These are phyloP conservation scores for Montipora cactus DNA, from an alignment of 64 coral and sea anemone species.

Conservation along the genomic window DNA sequence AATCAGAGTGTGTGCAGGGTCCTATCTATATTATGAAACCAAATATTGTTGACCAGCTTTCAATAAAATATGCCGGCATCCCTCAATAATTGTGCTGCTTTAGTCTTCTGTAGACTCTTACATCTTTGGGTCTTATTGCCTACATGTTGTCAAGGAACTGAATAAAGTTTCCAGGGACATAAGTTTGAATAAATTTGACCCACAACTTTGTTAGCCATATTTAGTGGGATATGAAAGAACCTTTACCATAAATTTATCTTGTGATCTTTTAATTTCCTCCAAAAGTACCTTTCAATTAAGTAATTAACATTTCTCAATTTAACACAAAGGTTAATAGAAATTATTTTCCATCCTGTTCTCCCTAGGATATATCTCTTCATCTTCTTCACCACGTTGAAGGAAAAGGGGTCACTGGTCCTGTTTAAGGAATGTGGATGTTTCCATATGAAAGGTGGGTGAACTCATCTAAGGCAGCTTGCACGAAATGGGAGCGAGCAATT, in stretches of 20 bases:
- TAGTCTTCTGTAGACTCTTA: conserved; percentile 17
- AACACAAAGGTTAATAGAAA: conserved; percentile 20
- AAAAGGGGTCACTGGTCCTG: conserved; percentile 6
- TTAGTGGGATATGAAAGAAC: conserved; percentile 20
- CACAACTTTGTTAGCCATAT: conserved; percentile 8
- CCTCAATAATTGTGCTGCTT: not conserved
- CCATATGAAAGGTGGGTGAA: conserved; percentile 33
- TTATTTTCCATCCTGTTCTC: conserved; percentile 10
- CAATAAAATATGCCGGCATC: no score
- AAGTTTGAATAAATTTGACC: not conserved
- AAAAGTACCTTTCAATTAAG: not conserved
- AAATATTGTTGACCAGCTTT: conserved; percentile 23
- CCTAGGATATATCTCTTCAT: conserved; percentile 51
- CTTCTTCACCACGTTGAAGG: conserved; percentile 30
- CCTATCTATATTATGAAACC: conserved; percentile 22
- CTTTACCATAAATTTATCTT: conserved; percentile 9
- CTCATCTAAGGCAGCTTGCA: conserved; percentile 32
- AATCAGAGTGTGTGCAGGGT: conserved; percentile 3
- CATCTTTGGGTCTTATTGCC: conserved; percentile 12
- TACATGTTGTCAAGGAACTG: conserved; percentile 25
- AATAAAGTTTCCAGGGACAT: conserved; percentile 5
- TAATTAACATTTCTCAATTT: conserved; percentile 17
- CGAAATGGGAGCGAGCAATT: conserved; percentile 3
- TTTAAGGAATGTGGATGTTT: conserved; percentile 40
- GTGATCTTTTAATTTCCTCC: conserved; percentile 16